phyloP scores from a whole-genome alignment of 2,888 invertebrate species.

The Steinernema scapterisci region DNA sequence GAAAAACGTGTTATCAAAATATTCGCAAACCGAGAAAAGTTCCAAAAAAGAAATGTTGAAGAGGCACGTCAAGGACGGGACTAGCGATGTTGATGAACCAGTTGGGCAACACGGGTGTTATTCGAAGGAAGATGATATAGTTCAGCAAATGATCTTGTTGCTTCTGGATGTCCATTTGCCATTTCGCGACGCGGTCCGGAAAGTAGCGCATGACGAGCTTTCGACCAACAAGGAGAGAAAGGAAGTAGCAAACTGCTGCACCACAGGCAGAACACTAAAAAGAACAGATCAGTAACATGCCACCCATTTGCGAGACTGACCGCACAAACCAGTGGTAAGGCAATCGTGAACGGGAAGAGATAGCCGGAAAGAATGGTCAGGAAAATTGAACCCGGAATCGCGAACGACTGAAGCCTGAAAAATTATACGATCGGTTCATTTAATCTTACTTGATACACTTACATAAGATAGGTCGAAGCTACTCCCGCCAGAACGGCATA shows the following conservation, averaged over 20 bases:
- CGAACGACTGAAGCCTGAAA: constrained; percentile 92
- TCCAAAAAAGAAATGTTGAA: constrained; percentile 88
- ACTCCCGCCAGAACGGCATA: constrained; percentile 87
- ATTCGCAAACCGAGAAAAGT: constrained; percentile 81
- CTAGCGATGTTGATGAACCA: constrained; percentile 98
- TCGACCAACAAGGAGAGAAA: constrained; percentile 88
- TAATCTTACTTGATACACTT: constrained; percentile 66
- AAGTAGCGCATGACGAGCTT: constrained; percentile 84
- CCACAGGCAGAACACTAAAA: constrained; percentile 87
- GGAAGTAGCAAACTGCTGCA: constrained; percentile 89
- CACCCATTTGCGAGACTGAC: constrained; percentile 63
- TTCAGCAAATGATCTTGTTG: constrained; percentile 88
- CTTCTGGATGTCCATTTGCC: constrained; percentile 78
- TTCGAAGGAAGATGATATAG: constrained; percentile 93
- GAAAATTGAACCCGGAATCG: constrained; percentile 97
- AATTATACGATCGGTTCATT: background rate
- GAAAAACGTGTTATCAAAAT: background rate
- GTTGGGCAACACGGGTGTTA: constrained; percentile 96
- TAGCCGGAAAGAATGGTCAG: constrained; percentile 95
- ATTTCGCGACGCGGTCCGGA: constrained; percentile 82
- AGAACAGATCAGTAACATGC: no score
- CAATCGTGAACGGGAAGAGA: constrained; percentile 88
- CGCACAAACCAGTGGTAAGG: constrained; percentile 78
- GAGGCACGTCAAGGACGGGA: constrained; percentile 92
- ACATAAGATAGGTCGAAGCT: constrained; percentile 92